Evolutionary conservation across 2,888 invertebrate genomes (phyloP), one percentile per base, ranked within the genome.

Genomic region (Rhyacophila evoluta): DNA sequence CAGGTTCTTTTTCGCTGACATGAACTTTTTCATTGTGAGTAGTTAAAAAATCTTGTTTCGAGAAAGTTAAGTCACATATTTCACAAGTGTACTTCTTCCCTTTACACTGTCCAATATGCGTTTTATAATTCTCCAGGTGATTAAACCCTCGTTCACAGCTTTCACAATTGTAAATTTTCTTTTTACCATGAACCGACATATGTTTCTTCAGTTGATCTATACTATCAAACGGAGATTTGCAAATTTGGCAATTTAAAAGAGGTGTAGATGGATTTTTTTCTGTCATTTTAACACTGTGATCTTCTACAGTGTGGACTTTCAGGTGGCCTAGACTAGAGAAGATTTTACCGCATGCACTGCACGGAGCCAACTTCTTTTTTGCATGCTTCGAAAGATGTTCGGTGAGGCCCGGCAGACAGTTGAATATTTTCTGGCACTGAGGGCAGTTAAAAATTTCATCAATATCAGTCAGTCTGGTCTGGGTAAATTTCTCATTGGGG

Each of bases 51-150:
- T 84, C 78, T 38, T 83, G 83, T 36, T 83, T 84, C 1, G 85
- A 81, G 79, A 86, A 86, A 77, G 84, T 84, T n/a, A 84, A 83
- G 39, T 85, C 84, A 74, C 87, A 87, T 81, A 85, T 84, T 75
- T 85, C 86, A 83, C 87, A 87, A 4, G 85, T 8, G 12, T 74
- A 27, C 10, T 15, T 27, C 15, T 39, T 78, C 29, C 39, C 70
- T 37, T 74, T 71, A 19, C 77, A 78, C 4, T 10, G 41, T 4
- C 4, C 39, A 4, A 75, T 72, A 55, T 80, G 80, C 33, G 41
- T 78, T 15, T 80, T 69, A 67, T 77, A 72, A 72, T 77, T 72
- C 41, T 72, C 72, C 25, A 25, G 75, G 75, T 75, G 78, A 41
- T 80, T 78, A 41, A 75, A 80, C 15, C 80, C 80, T 68, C 68